A percentile compares a stretch with the other conserved stretches of the same genome.
These are phyloP conservation scores for Penaeus vannamei DNA, from an alignment of 1,140 invertebrate genomes.

Conservation along the genomic window DNA sequence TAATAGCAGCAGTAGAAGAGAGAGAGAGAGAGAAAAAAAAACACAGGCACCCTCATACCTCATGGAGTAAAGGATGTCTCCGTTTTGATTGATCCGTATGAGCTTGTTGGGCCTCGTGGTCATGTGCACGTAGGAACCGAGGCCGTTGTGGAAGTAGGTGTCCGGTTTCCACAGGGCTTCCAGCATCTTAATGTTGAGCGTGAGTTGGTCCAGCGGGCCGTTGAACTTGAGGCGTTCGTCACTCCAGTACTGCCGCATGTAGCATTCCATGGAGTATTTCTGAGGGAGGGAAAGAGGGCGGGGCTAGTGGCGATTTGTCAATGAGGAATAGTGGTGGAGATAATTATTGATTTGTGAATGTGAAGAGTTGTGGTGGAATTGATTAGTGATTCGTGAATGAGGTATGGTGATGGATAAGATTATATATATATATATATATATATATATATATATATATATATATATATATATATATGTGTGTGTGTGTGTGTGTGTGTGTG, in stretches of 20 bases:
- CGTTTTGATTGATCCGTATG: conserved; percentile 76
- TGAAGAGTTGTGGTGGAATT: too few species aligned
- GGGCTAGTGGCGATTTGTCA: background rate
- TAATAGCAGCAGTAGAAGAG: too few species aligned
- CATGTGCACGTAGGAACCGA: conserved; percentile 77
- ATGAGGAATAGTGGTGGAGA: background rate
- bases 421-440: too few species aligned
- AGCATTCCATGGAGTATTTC: conserved; percentile 78
- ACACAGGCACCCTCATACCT: conserved; percentile 71
- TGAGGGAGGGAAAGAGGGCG: conserved; percentile 65
- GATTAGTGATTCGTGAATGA: too few species aligned
- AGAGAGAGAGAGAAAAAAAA: background rate
- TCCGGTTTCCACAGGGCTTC: conserved; percentile 78
- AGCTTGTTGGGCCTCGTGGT: conserved; percentile 80
- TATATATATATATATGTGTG: too few species aligned
- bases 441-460: too few species aligned
- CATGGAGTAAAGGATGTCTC: conserved; percentile 78
- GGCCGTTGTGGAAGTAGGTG: conserved; percentile 79
- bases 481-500: too few species aligned
- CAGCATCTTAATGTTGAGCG: conserved; percentile 71
- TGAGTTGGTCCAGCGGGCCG: conserved; percentile 71
- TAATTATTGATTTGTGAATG: too few species aligned
- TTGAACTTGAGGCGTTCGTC: conserved; percentile 75
- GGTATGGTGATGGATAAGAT: too few species aligned
- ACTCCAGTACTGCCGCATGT: conserved; percentile 78